Conservation (phyloP, 2,888 invertebrate genomes). For the Apocheima hispidaria region DNA sequence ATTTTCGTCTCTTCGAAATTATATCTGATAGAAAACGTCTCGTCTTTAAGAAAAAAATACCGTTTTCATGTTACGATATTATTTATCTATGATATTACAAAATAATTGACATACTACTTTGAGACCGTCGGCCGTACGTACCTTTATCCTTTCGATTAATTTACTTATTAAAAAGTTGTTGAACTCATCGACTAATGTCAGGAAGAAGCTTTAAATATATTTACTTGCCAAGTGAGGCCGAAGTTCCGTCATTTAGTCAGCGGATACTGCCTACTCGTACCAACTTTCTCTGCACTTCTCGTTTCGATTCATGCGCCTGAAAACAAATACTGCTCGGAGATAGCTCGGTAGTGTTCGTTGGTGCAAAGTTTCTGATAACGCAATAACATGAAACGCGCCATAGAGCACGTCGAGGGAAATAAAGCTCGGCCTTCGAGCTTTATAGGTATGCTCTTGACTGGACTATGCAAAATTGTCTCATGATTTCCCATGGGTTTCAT, state of each 20-base stretch:
- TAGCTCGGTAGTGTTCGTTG: not conserved
- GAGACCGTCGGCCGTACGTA: too few relatives aligned
- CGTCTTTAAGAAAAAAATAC: too few relatives aligned
- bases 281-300: not conserved
- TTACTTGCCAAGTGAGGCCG: not conserved
- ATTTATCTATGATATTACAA: too few relatives aligned
- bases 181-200: conserved; percentile 12
- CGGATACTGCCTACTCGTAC: not conserved
- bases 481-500: conserved; percentile 53
- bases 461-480: conserved; percentile 49
- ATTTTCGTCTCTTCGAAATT: too few relatives aligned
- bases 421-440: conserved; percentile 46
- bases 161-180: not conserved
- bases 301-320: conserved; percentile 9
- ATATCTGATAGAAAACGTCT: too few relatives aligned
- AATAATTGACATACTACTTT: too few relatives aligned
- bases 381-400: conserved; percentile 20
- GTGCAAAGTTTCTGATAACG: conserved; percentile 18
- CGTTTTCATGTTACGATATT: too few relatives aligned
- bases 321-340: conserved; percentile 8
- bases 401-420: conserved; percentile 45
- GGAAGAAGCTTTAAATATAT: conserved; percentile 12
- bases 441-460: conserved; percentile 38
- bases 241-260: conserved; percentile 11
- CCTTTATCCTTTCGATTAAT: too few relatives aligned